These are phyloP conservation scores for Oikopleura dioica DNA, from an alignment of 23 tunicate species.

Conservation along the genomic window DNA sequence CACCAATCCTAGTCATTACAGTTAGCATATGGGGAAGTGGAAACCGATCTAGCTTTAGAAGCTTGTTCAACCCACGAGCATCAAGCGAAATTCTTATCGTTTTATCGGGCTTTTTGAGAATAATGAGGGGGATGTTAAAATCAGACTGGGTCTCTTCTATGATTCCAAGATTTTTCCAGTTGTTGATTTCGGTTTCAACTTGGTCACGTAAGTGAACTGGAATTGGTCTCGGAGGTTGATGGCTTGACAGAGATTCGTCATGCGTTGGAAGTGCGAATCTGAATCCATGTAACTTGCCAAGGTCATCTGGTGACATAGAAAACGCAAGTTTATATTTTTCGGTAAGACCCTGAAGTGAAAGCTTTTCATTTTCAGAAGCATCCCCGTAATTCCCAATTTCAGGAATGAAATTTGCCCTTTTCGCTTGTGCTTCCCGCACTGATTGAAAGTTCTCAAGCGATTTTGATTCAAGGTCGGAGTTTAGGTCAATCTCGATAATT, in stretches of 20 bases:
- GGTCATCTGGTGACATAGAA: neutral
- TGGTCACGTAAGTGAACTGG: neutral
- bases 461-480: too few relatives aligned
- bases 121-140: neutral
- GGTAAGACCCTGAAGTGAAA: too few relatives aligned
- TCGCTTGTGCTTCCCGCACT: too few relatives aligned
- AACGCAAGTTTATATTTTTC: too few relatives aligned
- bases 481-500: too few relatives aligned
- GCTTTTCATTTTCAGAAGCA: too few relatives aligned
- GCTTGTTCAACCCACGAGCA: neutral
- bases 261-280: neutral
- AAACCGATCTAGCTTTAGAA: neutral
- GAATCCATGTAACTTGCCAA: neutral
- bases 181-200: neutral
- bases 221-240: constrained; percentile 8
- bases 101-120: neutral
- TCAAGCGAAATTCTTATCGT: neutral
- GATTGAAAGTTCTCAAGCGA: too few relatives aligned
- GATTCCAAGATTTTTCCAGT: neutral
- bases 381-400: too few relatives aligned
- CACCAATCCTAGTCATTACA: neutral
- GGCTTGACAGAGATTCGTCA: neutral
- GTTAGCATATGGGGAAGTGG: neutral
- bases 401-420: too few relatives aligned
- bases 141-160: neutral